These are phyloP conservation scores for Pocillopora damicornis DNA, from an alignment of 64 coral and sea anemone genomes.

Conservation along the genomic window DNA sequence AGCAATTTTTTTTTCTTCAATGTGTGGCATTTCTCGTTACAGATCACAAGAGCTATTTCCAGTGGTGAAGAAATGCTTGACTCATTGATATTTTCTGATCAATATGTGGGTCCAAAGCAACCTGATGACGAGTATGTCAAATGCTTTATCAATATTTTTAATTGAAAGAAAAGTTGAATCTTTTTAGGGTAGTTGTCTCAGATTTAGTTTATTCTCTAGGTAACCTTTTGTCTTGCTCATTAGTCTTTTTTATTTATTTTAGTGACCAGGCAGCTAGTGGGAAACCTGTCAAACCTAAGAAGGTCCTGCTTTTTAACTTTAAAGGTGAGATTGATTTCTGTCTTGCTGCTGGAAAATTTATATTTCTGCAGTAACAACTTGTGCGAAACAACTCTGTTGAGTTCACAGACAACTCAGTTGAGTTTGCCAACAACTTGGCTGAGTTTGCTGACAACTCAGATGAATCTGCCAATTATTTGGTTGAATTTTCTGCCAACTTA, in stretches of 20 bases:
- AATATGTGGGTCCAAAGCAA: slow-evolving; percentile 90
- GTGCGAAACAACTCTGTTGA: no score
- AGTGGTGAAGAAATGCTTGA: slow-evolving; percentile 90
- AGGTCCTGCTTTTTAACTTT: slow-evolving; percentile 97
- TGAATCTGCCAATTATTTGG: no score
- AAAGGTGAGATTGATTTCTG: slow-evolving; percentile 55
- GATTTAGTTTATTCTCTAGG: no score
- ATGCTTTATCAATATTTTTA: neutral
- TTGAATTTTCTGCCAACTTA: no score
- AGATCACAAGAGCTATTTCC: slow-evolving; percentile 85
- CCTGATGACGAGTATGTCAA: slow-evolving; percentile 85
- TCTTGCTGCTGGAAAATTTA: no score
- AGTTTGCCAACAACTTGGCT: no score
- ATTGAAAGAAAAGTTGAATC: neutral
- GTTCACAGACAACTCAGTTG: no score
- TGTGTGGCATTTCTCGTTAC: no score
- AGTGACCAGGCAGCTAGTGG: slow-evolving; percentile 70
- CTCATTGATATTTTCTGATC: slow-evolving; percentile 89
- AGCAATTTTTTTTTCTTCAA: neutral
- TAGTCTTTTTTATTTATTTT: slow-evolving; percentile 7
- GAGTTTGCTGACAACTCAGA: no score
- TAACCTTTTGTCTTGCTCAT: neutral
- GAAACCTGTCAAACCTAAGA: slow-evolving; percentile 86
- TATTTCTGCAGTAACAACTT: no score
- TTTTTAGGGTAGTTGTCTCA: no score